Evolutionary conservation across 2,113 vertebrate genomes (phyloP).

Genomic region (Notarius lentiginosus): DNA sequence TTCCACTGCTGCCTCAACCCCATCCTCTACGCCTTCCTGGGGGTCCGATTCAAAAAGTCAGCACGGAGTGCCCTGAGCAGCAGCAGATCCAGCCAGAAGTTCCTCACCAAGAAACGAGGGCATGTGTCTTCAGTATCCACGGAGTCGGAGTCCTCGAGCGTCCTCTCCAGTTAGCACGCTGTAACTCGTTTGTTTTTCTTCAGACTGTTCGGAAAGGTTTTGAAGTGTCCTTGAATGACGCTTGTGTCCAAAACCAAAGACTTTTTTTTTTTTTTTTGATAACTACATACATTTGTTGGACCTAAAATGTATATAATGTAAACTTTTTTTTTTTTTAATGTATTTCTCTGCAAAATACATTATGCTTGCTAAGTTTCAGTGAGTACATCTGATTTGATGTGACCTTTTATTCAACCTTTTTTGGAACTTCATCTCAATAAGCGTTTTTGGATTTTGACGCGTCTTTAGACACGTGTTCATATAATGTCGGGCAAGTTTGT

Average conservation of each 20-base stretch:
- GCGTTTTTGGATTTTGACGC: neutral
- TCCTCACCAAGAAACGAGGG: conserved; percentile 88
- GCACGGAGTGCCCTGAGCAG: conserved; percentile 85
- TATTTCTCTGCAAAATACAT: neutral
- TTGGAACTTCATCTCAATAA: too few relatives aligned
- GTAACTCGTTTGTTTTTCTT: neutral
- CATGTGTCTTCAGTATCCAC: conserved; percentile 93
- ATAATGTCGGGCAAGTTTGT: neutral
- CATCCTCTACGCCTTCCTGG: conserved; percentile 96
- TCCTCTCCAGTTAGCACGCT: conserved; percentile 87
- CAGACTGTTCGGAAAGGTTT: conserved; percentile 28
- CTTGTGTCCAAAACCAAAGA: conserved; percentile 22
- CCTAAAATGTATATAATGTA: conserved; percentile 64
- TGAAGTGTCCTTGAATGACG: neutral
- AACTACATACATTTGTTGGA: conserved; percentile 70
- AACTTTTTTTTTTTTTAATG: neutral
- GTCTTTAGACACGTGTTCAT: neutral
- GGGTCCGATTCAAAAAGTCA: conserved; percentile 93
- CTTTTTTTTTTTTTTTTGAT: conserved; percentile 45
- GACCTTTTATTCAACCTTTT: too few relatives aligned
- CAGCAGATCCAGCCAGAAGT: conserved; percentile 92
- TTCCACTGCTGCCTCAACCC: conserved; percentile 99
- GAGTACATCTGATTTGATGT: neutral
- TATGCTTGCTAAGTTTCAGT: neutral
- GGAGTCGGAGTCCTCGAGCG: conserved; percentile 97